Conservation (phyloP, 2,888 invertebrate genomes). For the Drosophila meridionalis region DNA sequence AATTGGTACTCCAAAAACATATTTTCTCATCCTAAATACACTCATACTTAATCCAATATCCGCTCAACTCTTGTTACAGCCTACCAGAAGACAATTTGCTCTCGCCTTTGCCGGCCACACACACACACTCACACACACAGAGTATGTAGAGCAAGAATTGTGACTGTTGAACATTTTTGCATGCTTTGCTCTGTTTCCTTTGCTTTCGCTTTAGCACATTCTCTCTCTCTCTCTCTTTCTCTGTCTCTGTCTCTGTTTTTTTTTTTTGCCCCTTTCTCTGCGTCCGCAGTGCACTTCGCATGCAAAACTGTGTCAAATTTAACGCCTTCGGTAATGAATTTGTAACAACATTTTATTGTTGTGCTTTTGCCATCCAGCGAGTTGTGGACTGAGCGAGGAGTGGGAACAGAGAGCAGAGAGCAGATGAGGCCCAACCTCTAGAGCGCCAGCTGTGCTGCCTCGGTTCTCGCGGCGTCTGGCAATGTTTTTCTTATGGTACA, state of each 20-base stretch:
- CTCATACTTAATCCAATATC: not conserved
- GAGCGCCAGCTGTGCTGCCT: constrained; percentile 1
- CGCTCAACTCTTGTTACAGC: constrained; percentile 25
- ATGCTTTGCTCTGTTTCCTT: constrained; percentile 52
- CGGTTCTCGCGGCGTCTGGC: constrained; percentile 31
- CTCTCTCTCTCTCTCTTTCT: constrained; percentile 1
- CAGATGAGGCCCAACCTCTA: constrained; percentile 12
- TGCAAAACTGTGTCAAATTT: constrained; percentile 80
- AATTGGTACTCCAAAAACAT: too few relatives aligned
- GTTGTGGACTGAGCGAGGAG: not conserved
- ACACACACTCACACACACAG: not conserved
- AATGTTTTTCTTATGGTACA: constrained; percentile 75
- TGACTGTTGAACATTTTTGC: constrained; percentile 54
- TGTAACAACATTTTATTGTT: constrained; percentile 81
- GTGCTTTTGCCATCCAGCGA: constrained; percentile 50
- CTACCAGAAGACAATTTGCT: constrained; percentile 21
- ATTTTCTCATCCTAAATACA: not conserved
- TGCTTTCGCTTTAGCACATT: constrained; percentile 22
- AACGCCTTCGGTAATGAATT: constrained; percentile 81
- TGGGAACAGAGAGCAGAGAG: not conserved
- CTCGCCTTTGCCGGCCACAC: constrained; percentile 10
- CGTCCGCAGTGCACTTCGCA: constrained; percentile 48
- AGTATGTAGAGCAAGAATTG: constrained; percentile 43
- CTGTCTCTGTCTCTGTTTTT: not conserved
- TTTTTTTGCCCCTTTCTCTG: not conserved